Conservation (phyloP, 2,888 invertebrate species). For the Noctua pronuba region DNA sequence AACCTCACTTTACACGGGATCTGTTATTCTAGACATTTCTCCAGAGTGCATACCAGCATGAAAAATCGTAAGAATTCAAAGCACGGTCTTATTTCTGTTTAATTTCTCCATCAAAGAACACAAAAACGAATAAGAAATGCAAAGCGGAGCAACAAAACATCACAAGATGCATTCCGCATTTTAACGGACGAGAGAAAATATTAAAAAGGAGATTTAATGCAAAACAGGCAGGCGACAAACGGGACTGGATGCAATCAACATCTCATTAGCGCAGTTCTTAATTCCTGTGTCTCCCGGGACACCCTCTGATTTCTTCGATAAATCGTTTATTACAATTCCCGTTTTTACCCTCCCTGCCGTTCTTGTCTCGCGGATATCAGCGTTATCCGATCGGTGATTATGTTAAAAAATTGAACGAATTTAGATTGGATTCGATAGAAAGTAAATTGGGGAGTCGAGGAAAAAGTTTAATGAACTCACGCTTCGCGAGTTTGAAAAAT, state of each 20-base stretch:
- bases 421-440: slow-evolving; percentile 78
- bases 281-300: slow-evolving; percentile 81
- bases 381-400: slow-evolving; percentile 81
- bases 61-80: slow-evolving; percentile 40
- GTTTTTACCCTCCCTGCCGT: slow-evolving; percentile 69
- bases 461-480: slow-evolving; percentile 83
- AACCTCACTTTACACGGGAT: not conserved
- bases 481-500: slow-evolving; percentile 69
- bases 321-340: slow-evolving; percentile 85
- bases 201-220: slow-evolving; percentile 77
- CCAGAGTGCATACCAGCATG: slow-evolving; percentile 11
- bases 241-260: slow-evolving; percentile 87
- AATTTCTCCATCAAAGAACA: slow-evolving; percentile 61
- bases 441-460: slow-evolving; percentile 77
- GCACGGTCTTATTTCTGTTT: slow-evolving; percentile 54
- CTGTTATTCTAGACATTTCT: slow-evolving; percentile 29
- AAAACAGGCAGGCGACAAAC: slow-evolving; percentile 83
- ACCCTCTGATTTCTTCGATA: slow-evolving; percentile 84
- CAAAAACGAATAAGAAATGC: slow-evolving; percentile 47
- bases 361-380: slow-evolving; percentile 80
- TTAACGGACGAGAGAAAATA: slow-evolving; percentile 75
- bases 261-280: slow-evolving; percentile 88
- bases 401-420: slow-evolving; percentile 82
- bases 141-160: slow-evolving; percentile 75
- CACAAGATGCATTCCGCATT: slow-evolving; percentile 83